A percentile compares a stretch with the other conserved stretches of the same genome.
These are phyloP conservation scores for Lycopodina hypogea DNA, from an alignment of 37 sponge, comb jelly and placozoan species.

Conservation along the genomic window DNA sequence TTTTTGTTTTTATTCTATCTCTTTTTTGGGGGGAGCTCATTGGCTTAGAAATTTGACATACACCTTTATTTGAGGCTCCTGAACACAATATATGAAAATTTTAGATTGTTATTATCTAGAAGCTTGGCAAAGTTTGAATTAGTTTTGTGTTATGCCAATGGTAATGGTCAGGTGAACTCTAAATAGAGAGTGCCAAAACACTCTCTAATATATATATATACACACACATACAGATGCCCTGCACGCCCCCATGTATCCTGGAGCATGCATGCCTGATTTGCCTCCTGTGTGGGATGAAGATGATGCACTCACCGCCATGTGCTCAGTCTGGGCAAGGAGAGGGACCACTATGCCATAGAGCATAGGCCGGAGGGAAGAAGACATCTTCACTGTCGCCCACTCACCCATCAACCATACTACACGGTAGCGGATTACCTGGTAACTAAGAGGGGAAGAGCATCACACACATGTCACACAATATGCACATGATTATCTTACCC, in stretches of 20 bases:
- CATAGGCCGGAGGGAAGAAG: slow-evolving; percentile 55
- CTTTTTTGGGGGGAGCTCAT: too few species aligned
- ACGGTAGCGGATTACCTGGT: slow-evolving; percentile 61
- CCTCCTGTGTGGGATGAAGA: too few species aligned
- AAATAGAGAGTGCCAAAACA: neutral
- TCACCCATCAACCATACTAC: slow-evolving; percentile 78
- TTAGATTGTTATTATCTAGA: too few species aligned
- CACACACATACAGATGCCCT: too few species aligned
- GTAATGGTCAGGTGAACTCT: too few species aligned
- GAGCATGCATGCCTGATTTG: too few species aligned
- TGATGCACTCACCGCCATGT: slow-evolving; percentile 63
- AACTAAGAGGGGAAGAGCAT: slow-evolving; percentile 30
- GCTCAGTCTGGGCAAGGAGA: slow-evolving; percentile 52
- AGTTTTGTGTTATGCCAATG: too few species aligned
- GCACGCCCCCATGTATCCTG: neutral
- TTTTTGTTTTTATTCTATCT: too few species aligned
- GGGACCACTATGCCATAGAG: slow-evolving; percentile 55
- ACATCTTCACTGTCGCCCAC: slow-evolving; percentile 83
- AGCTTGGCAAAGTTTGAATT: too few species aligned
- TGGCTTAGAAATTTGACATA: too few species aligned
- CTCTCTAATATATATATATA: slow-evolving; percentile 15
- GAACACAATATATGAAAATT: too few species aligned
- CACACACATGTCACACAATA: neutral
- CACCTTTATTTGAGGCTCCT: too few species aligned
- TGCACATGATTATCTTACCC: slow-evolving; percentile 22